Evolutionary conservation across 2,888 invertebrate genomes (phyloP).

Genomic region (Caenorhabditis doughertyi): DNA sequence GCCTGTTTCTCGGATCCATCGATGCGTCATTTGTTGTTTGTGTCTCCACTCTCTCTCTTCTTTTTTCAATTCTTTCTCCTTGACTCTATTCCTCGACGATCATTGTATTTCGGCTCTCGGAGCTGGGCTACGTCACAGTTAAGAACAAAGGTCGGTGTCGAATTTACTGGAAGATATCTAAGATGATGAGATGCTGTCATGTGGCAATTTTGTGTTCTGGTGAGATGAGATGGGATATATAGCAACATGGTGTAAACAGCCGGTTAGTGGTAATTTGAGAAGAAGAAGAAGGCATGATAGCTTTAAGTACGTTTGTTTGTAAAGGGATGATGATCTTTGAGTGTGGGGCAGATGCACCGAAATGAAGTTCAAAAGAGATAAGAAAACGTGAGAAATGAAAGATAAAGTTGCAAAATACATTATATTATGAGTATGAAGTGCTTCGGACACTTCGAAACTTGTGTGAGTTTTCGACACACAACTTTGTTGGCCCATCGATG

Average conservation of each 20-base stretch:
- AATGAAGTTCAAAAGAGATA: constrained; percentile 8
- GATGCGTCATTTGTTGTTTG: constrained; percentile 51
- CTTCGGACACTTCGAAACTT: no score
- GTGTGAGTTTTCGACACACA: no score
- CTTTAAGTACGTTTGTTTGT: not conserved
- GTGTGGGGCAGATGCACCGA: constrained; percentile 13
- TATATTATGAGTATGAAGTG: no score
- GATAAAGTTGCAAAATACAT: not conserved
- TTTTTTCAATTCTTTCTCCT: constrained; percentile 6
- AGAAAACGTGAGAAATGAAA: constrained; percentile 18
- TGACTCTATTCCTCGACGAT: constrained; percentile 36
- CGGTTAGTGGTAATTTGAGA: not conserved
- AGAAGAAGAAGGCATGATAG: constrained; percentile 18
- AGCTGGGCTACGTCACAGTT: constrained; percentile 19
- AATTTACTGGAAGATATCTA: constrained; percentile 22
- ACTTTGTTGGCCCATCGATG: no score
- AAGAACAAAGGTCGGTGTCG: constrained; percentile 48
- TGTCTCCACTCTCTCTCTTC: constrained; percentile 21
- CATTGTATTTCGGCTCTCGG: not conserved
- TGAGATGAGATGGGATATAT: not conserved
- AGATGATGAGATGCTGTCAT: constrained; percentile 33
- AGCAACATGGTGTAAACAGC: constrained; percentile 24
- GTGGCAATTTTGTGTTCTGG: constrained; percentile 16
- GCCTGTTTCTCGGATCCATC: not conserved
- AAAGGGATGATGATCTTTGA: constrained; percentile 21